Percentiles rank a stretch among this genome's conserved stretches.
Evolutionary conservation across 2,113 vertebrate species (phyloP).

Genomic region (Mesocricetus auratus): DNA sequence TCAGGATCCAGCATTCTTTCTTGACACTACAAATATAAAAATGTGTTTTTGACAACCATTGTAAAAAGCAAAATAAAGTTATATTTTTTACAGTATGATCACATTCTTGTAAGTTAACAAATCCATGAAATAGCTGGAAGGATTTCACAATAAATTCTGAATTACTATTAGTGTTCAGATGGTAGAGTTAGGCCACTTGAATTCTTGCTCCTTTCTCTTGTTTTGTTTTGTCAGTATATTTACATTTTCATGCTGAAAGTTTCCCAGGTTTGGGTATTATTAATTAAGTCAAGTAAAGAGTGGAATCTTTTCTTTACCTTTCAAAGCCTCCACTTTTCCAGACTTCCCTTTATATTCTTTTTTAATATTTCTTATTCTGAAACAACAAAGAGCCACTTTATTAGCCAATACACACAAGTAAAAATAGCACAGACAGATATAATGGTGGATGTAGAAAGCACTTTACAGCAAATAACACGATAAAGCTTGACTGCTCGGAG

Average conservation of each 20-base stretch:
- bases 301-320: conserved; percentile 86
- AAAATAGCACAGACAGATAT: neutral
- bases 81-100: neutral
- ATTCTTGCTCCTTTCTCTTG: neutral
- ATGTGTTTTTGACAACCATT: neutral
- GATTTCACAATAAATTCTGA: neutral
- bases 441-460: neutral
- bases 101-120: neutral
- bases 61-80: conserved; percentile 7
- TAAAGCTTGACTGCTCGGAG: neutral
- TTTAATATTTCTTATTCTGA: conserved; percentile 92
- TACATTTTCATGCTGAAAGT: neutral
- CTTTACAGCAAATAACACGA: neutral
- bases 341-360: conserved; percentile 92
- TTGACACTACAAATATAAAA: neutral
- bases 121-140: neutral
- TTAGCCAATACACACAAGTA: neutral
- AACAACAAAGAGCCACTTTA: conserved; percentile 39
- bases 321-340: conserved; percentile 90
- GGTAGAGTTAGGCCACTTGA: neutral
- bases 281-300: neutral
- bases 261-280: neutral
- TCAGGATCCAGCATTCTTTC: neutral
- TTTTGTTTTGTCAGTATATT: neutral
- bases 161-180: neutral